Evolutionary conservation across 2,888 invertebrate species (phyloP).

Genomic region (Hypsopygia costalis): DNA sequence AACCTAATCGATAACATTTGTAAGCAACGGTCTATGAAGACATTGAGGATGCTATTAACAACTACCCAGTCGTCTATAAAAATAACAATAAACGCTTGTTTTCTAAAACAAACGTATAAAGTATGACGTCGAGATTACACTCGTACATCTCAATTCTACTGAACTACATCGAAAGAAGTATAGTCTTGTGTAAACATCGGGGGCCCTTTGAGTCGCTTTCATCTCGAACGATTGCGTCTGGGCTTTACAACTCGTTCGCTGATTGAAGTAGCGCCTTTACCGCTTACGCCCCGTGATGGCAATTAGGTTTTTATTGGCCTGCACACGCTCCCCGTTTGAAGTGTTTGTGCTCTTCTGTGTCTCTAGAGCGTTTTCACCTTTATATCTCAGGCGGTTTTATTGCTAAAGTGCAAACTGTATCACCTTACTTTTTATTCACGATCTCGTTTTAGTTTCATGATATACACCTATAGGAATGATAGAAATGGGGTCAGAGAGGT

Average conservation of each 20-base stretch:
- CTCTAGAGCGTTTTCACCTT: slow-evolving; percentile 4
- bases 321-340: slow-evolving; percentile 24
- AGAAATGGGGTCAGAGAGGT: no score
- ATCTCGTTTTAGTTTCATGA: no score
- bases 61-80: no score
- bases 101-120: no score
- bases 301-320: slow-evolving; percentile 34
- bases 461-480: no score
- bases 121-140: neutral
- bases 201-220: slow-evolving; percentile 41
- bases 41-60: no score
- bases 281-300: slow-evolving; percentile 31
- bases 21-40: no score
- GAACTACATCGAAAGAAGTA: slow-evolving; percentile 24
- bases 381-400: neutral
- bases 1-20: no score
- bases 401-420: neutral
- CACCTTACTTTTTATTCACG: no score
- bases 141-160: slow-evolving; percentile 17
- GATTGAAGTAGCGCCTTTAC: slow-evolving; percentile 37
- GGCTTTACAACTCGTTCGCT: slow-evolving; percentile 39
- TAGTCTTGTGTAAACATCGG: slow-evolving; percentile 33
- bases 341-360: slow-evolving; percentile 11
- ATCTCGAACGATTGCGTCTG: slow-evolving; percentile 44
- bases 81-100: no score